Conservation (phyloP, 2,888 invertebrate species). For the Synergus itoensis region DNA sequence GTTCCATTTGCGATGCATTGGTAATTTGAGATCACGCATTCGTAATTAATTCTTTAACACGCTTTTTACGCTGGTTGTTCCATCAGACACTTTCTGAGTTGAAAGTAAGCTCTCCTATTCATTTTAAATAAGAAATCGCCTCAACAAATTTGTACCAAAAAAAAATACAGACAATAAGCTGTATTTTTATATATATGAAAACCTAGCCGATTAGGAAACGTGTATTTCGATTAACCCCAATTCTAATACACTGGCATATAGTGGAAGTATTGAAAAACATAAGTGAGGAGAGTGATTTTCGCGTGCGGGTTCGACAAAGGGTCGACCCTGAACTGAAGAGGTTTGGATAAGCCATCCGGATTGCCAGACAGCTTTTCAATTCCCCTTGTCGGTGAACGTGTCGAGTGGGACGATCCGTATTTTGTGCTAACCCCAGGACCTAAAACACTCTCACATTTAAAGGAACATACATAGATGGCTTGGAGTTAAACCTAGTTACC, state of each 20-base stretch:
- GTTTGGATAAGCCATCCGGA: constrained; percentile 73
- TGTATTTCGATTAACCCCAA: background rate
- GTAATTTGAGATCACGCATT: background rate
- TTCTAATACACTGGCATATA: background rate
- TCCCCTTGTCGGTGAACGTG: constrained; percentile 76
- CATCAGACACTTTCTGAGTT: too few relatives aligned
- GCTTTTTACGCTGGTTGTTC: background rate
- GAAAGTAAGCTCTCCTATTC: too few relatives aligned
- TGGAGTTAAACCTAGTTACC: constrained; percentile 67
- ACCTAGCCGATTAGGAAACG: background rate
- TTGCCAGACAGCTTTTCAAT: constrained; percentile 77
- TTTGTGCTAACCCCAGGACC: constrained; percentile 52
- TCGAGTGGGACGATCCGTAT: constrained; percentile 67
- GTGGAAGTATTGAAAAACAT: background rate
- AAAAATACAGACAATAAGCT: too few relatives aligned
- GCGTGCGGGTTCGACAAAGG: constrained; percentile 50
- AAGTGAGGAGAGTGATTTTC: constrained; percentile 49
- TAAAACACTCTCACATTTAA: constrained; percentile 51
- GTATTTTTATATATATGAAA: too few relatives aligned
- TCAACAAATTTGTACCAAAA: too few relatives aligned
- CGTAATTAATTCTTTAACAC: background rate
- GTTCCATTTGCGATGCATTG: background rate
- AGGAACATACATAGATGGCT: constrained; percentile 47
- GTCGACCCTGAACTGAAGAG: constrained; percentile 55
- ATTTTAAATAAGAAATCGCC: too few relatives aligned